A percentile compares a stretch with the other conserved stretches of the same genome.
Conservation (phyloP, 2,888 invertebrate species). For the Tridacna gigas region DNA sequence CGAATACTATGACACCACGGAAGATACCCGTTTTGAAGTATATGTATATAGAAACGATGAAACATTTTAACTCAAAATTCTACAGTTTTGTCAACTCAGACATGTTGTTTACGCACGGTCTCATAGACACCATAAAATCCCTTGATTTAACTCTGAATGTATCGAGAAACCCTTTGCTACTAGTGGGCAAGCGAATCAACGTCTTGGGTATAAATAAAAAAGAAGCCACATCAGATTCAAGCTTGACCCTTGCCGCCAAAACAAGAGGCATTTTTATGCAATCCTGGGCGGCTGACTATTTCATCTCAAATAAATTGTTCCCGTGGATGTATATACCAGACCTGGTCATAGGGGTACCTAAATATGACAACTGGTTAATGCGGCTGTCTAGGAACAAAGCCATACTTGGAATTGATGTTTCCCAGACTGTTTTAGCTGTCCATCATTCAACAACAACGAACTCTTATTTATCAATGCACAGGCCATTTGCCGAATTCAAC, state of each 20-base stretch:
- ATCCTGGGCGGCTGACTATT: constrained; percentile 41
- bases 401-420: constrained; percentile 31
- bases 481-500: not conserved
- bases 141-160: not conserved
- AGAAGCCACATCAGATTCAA: constrained; percentile 42
- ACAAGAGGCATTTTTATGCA: constrained; percentile 32
- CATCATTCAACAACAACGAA: constrained; percentile 25
- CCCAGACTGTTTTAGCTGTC: constrained; percentile 33
- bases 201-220: constrained; percentile 52
- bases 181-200: constrained; percentile 47
- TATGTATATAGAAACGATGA: constrained; percentile 66
- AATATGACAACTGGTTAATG: constrained; percentile 46
- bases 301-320: constrained; percentile 38
- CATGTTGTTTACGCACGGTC: constrained; percentile 66
- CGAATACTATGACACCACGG: constrained; percentile 22
- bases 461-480: not conserved
- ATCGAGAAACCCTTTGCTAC: constrained; percentile 9
- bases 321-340: constrained; percentile 46
- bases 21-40: constrained; percentile 67
- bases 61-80: constrained; percentile 57
- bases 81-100: constrained; percentile 73
- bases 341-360: constrained; percentile 20
- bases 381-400: constrained; percentile 16
- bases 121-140: constrained; percentile 43
- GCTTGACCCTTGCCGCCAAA: constrained; percentile 36